Evolutionary conservation across 2,113 vertebrate genomes (phyloP).

Genomic region (Bagarius yarrelli): DNA sequence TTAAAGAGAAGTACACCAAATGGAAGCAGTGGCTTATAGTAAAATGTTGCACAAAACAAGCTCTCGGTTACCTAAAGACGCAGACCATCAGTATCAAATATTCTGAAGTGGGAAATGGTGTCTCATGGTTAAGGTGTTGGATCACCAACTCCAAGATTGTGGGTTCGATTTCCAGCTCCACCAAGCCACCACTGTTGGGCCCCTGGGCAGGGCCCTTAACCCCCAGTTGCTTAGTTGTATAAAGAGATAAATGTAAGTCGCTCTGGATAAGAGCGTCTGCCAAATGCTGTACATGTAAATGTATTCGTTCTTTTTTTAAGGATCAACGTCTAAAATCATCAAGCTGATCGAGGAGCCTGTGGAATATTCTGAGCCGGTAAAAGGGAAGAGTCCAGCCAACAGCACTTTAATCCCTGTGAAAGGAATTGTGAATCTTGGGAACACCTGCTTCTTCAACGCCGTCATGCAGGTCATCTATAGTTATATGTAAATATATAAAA

Average conservation of each 20-base stretch:
- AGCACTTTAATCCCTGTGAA: conserved; percentile 82
- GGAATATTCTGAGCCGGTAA: conserved; percentile 74
- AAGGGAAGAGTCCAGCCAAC: conserved; percentile 73
- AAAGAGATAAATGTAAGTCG: too few relatives aligned
- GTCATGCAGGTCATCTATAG: conserved; percentile 88
- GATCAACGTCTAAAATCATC: conserved; percentile 81
- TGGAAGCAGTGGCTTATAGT: background rate
- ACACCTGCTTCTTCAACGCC: conserved; percentile 98
- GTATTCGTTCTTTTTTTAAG: conserved; percentile 57
- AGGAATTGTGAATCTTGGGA: conserved; percentile 94
- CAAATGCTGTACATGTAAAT: too few relatives aligned
- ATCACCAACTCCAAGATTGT: too few relatives aligned
- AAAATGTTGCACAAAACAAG: background rate
- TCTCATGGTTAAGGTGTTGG: too few relatives aligned
- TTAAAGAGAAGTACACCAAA: background rate
- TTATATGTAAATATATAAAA: background rate
- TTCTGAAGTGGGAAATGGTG: background rate
- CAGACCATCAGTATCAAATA: too few relatives aligned
- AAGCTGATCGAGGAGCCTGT: conserved; percentile 80
- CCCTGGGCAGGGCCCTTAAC: too few relatives aligned
- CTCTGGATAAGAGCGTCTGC: too few relatives aligned
- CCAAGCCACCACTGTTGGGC: too few relatives aligned
- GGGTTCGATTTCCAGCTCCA: too few relatives aligned
- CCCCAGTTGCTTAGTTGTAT: too few relatives aligned
- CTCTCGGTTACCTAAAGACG: background rate